Conservation (phyloP, 2,888 invertebrate species). For the Pollenia labialis region DNA sequence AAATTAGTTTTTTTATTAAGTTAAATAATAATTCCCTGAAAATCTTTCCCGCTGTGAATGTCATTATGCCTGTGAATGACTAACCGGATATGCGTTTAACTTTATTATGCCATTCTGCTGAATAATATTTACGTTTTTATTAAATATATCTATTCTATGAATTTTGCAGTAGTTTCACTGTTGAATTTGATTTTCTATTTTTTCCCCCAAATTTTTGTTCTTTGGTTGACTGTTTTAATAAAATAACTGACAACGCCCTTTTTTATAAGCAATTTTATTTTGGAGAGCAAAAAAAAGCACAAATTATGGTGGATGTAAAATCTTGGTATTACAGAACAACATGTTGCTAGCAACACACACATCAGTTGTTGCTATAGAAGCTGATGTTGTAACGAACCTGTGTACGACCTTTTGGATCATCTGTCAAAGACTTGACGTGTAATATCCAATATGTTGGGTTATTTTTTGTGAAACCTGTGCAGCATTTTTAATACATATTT, state of each 20-base stretch:
- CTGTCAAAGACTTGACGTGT: conserved; percentile 26
- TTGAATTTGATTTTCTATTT: not conserved
- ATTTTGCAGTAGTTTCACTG: too few relatives aligned
- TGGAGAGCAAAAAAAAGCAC: too few relatives aligned
- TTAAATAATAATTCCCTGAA: too few relatives aligned
- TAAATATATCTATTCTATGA: too few relatives aligned
- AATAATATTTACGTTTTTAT: too few relatives aligned
- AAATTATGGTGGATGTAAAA: too few relatives aligned
- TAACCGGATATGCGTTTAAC: too few relatives aligned
- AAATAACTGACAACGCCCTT: conserved; percentile 33
- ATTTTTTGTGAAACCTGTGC: not conserved
- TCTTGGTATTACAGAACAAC: not conserved
- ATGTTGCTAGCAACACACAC: conserved; percentile 9
- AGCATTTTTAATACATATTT: not conserved
- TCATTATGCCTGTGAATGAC: too few relatives aligned
- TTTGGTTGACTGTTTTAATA: conserved; percentile 4
- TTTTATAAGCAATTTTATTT: not conserved
- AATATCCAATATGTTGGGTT: not conserved
- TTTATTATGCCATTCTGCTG: too few relatives aligned
- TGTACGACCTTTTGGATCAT: conserved; percentile 54
- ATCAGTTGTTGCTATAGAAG: not conserved
- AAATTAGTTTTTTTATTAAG: too few relatives aligned
- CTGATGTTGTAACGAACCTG: not conserved
- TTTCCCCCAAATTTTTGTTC: not conserved
- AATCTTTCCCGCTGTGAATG: too few relatives aligned